Percentiles rank a stretch among this genome's conserved stretches.
Evolutionary conservation across 2,113 vertebrate genomes (phyloP).

Genomic region (Xiphorhynchus elegans): DNA sequence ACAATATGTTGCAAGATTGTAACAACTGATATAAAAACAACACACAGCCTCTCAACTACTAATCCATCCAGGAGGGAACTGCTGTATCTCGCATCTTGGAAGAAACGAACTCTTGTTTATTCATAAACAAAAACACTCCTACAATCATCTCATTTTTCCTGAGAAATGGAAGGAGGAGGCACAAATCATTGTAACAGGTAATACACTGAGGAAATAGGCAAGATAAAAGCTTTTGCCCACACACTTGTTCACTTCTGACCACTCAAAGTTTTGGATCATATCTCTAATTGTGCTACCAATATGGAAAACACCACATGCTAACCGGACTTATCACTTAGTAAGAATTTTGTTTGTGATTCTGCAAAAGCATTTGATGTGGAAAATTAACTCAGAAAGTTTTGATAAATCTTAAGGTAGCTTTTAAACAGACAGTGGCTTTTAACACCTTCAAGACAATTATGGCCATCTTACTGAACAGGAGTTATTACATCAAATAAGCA

Average conservation of each 20-base stretch:
- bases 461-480: background rate
- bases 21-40: fast-evolving
- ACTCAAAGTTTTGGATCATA: background rate
- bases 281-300: background rate
- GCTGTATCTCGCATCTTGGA: background rate
- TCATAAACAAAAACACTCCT: background rate
- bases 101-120: background rate
- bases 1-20: background rate
- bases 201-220: background rate
- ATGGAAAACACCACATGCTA: background rate
- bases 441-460: background rate
- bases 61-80: too few species aligned
- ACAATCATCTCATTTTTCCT: background rate
- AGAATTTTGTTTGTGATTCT: background rate
- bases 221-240: conserved; percentile 24
- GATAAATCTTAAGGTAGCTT: background rate
- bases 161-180: background rate
- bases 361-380: background rate
- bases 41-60: fast-evolving
- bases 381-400: background rate
- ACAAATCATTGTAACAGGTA: background rate
- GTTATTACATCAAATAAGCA: background rate
- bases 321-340: background rate
- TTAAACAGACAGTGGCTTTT: background rate
- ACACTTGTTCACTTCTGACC: background rate